A percentile compares a stretch with the other conserved stretches of the same genome.
Conservation (phyloP, 2,113 vertebrate genomes). For the Catharus minimus region DNA sequence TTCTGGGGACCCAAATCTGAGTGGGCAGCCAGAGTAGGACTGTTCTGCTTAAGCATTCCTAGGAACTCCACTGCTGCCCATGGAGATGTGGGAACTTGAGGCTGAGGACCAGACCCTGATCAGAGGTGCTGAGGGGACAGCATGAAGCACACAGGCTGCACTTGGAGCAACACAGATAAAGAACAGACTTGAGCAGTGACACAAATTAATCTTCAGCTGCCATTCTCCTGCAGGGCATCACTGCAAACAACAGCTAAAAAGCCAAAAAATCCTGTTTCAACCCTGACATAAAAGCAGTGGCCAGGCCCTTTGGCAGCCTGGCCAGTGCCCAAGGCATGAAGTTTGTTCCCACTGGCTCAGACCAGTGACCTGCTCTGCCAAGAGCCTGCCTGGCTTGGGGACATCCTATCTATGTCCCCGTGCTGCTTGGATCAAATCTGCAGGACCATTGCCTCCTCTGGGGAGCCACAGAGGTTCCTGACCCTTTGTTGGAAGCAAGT, state of each 20-base stretch:
- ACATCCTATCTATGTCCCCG: rapidly evolving
- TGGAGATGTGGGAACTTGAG: neutral
- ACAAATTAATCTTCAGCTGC: neutral
- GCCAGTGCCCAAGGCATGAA: neutral
- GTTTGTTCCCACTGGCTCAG: neutral
- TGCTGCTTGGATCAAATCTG: neutral
- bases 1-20: neutral
- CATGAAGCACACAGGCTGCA: neutral
- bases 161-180: neutral
- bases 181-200: neutral
- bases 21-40: neutral
- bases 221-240: neutral
- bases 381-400: neutral
- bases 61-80: neutral
- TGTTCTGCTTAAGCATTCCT: neutral
- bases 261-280: neutral
- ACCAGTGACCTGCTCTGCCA: neutral
- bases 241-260: neutral
- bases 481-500: neutral
- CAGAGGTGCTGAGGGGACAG: neutral
- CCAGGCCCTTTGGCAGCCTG: neutral
- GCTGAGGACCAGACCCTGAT: neutral
- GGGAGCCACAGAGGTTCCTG: neutral
- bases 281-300: neutral
- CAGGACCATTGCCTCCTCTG: neutral